Conservation (phyloP, 23 tunicate genomes). For the Styela clava region DNA sequence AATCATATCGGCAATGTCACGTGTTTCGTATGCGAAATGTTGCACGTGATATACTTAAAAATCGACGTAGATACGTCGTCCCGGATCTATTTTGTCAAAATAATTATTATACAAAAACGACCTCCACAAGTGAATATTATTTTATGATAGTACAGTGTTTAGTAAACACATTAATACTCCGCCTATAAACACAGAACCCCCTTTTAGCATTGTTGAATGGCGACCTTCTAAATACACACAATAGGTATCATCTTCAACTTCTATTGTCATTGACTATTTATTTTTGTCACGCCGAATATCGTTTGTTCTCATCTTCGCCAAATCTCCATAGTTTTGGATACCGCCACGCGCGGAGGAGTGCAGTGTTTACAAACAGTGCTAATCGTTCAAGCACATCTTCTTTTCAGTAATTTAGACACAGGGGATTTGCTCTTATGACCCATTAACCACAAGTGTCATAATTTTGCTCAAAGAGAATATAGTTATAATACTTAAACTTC, state of each 20-base stretch:
- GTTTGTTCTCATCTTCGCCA: background rate
- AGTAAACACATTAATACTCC: background rate
- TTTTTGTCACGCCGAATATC: background rate
- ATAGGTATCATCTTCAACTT: background rate
- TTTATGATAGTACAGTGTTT: background rate
- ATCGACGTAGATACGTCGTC: too few relatives aligned
- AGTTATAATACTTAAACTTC: too few relatives aligned
- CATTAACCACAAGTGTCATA: background rate
- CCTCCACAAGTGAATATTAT: background rate
- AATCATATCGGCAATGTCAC: too few relatives aligned
- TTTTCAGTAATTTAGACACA: too few relatives aligned
- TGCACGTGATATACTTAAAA: too few relatives aligned
- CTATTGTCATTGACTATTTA: background rate
- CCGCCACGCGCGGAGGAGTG: background rate
- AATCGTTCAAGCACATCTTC: background rate
- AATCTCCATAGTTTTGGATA: background rate
- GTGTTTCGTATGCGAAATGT: too few relatives aligned
- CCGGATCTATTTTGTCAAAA: too few relatives aligned
- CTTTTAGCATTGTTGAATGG: background rate
- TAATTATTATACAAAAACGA: background rate
- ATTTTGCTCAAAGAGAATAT: too few relatives aligned
- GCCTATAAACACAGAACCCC: background rate
- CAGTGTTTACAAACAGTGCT: background rate
- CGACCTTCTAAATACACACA: background rate
- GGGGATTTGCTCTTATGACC: too few relatives aligned